A percentile compares a stretch with the other conserved stretches of the same genome.
phyloP scores from a whole-genome alignment of 2,888 invertebrate genomes.

The Automeris io region DNA sequence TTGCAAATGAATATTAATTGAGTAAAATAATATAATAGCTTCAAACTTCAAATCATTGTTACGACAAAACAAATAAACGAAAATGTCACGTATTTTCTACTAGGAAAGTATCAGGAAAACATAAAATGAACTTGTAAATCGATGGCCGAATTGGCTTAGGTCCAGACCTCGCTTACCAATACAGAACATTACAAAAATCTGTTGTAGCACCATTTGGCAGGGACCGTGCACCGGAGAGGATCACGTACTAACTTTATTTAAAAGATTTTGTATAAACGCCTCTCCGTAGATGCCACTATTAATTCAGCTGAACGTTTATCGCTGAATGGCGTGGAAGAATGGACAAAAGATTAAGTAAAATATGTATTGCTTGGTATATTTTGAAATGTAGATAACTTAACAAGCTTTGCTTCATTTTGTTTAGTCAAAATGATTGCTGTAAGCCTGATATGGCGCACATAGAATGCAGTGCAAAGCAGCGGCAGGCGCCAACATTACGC shows the following conservation, averaged over 20 bases:
- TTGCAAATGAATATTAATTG: slow-evolving; percentile 5
- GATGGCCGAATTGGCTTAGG: slow-evolving; percentile 66
- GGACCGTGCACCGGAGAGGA: slow-evolving; percentile 33
- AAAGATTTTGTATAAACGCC: slow-evolving; percentile 60
- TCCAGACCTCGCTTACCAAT: slow-evolving; percentile 70
- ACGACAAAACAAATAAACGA: slow-evolving; percentile 29
- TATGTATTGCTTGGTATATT: no score
- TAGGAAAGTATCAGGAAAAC: slow-evolving; percentile 55
- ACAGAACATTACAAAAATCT: slow-evolving; percentile 73
- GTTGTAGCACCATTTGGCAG: slow-evolving; percentile 72
- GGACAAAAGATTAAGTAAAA: slow-evolving; percentile 21
- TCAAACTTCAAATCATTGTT: neutral
- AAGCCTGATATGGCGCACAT: no score
- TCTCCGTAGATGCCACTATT: slow-evolving; percentile 49
- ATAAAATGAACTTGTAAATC: slow-evolving; percentile 69
- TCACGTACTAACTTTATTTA: slow-evolving; percentile 68
- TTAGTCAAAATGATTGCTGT: no score
- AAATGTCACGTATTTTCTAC: slow-evolving; percentile 38
- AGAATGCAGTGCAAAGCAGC: no score
- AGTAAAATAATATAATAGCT: slow-evolving; percentile 8
- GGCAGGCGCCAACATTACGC: no score
- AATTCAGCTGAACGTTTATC: slow-evolving; percentile 52
- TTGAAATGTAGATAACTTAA: no score
- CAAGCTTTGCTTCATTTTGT: no score
- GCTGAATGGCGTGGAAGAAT: slow-evolving; percentile 37